phyloP scores from a whole-genome alignment of 2,113 vertebrate genomes.

The Toxostoma redivivum region DNA sequence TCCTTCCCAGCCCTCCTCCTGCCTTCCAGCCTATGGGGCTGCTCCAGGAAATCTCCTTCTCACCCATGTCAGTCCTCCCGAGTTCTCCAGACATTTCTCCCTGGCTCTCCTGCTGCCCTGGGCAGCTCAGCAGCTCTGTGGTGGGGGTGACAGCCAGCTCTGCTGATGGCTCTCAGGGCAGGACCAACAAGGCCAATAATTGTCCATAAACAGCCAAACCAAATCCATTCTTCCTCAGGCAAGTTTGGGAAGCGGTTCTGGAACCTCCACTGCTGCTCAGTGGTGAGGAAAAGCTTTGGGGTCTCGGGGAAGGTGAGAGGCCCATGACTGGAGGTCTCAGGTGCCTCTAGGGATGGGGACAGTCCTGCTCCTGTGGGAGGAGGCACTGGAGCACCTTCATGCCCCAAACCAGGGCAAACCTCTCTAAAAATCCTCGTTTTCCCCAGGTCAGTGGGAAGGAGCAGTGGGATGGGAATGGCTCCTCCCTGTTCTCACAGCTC shows the following conservation, averaged over 20 bases:
- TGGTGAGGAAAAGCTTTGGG: neutral
- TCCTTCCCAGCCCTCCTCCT: neutral
- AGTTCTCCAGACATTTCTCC: neutral
- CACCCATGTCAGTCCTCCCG: neutral
- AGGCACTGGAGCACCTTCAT: neutral
- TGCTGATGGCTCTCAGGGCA: neutral
- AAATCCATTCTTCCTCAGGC: neutral
- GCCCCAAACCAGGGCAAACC: neutral
- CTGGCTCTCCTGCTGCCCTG: neutral
- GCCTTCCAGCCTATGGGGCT: neutral
- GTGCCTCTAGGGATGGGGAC: neutral
- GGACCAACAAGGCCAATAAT: neutral
- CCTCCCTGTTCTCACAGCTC: neutral
- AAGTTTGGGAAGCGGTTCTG: neutral
- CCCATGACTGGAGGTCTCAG: neutral
- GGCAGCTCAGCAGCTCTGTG: neutral
- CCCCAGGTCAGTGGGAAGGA: neutral
- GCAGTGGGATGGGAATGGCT: neutral
- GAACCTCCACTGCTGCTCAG: neutral
- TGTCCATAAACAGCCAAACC: neutral
- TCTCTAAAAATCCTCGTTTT: neutral
- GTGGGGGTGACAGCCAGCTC: neutral
- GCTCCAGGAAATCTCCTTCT: neutral
- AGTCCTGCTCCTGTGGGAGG: neutral
- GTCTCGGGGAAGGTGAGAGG: rapidly evolving